Evolutionary conservation across 2,888 invertebrate species (phyloP).

Genomic region (Metacarcinus magister): DNA sequence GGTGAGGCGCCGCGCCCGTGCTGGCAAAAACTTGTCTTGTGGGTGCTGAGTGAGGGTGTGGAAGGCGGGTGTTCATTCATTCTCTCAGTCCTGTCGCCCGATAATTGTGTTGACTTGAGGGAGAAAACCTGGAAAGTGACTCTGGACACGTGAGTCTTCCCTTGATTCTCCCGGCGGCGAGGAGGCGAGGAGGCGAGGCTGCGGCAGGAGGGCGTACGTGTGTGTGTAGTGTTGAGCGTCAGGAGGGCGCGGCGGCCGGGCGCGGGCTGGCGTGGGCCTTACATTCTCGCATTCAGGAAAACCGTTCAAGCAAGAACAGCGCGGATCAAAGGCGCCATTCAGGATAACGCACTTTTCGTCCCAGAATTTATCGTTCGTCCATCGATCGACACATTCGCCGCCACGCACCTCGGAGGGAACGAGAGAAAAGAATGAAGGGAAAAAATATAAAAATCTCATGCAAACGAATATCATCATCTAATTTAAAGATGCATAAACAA

Average conservation of each 20-base stretch:
- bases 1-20: not conserved
- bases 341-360: conserved; percentile 70
- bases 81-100: not conserved
- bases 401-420: not conserved
- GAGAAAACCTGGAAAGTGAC: conserved; percentile 6
- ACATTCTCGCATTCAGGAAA: conserved; percentile 56
- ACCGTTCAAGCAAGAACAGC: conserved; percentile 67
- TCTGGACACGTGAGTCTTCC: not conserved
- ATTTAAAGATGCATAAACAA: not conserved
- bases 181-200: not conserved
- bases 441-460: not conserved
- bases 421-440: not conserved
- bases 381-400: conserved; percentile 64
- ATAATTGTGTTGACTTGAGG: conserved; percentile 46
- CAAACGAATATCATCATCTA: not conserved
- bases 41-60: not conserved
- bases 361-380: conserved; percentile 65
- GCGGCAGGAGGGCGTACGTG: not conserved
- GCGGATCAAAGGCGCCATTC: conserved; percentile 69
- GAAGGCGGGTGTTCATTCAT: not conserved
- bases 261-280: not conserved
- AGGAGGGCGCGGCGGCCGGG: not conserved
- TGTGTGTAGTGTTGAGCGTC: not conserved
- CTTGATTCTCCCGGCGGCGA: not conserved
- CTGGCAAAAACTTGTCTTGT: not conserved